These are phyloP conservation scores for Amyelois transitella DNA, from an alignment of 1,140 invertebrate genomes.

Conservation along the genomic window DNA sequence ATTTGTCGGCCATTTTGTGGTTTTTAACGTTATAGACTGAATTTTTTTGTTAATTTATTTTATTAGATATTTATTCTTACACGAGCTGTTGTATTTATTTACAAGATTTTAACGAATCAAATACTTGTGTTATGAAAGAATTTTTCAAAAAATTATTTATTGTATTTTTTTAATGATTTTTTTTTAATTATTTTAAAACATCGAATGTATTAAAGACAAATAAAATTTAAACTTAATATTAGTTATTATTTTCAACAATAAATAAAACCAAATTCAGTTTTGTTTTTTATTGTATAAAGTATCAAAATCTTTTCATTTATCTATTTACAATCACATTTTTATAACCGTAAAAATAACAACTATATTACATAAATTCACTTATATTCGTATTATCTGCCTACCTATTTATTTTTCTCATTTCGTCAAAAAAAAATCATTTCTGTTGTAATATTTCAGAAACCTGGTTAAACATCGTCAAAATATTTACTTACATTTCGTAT, in stretches of 20 bases:
- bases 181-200: conserved; percentile 16
- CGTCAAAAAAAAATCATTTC: not conserved
- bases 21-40: conserved; percentile 39
- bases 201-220: conserved; percentile 46
- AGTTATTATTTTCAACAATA: conserved; percentile 3
- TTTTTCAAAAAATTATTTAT: not conserved
- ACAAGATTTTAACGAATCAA: conserved; percentile 2
- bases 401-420: not conserved
- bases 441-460: not conserved
- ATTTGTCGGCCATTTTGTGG: conserved; percentile 48
- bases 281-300: conserved; percentile 1
- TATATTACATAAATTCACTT: not conserved
- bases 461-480: too few relatives aligned
- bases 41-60: conserved; percentile 55
- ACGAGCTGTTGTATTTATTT: conserved; percentile 4
- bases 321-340: conserved; percentile 8
- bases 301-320: conserved; percentile 1
- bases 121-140: not conserved
- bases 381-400: not conserved
- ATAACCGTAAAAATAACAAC: not conserved
- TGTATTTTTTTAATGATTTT: conserved; percentile 2
- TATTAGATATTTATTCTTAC: conserved; percentile 31
- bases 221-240: conserved; percentile 19
- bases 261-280: not conserved
- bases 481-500: too few relatives aligned